phyloP scores from a whole-genome alignment of 2,888 invertebrate species.

The Chrysolina haemoptera region DNA sequence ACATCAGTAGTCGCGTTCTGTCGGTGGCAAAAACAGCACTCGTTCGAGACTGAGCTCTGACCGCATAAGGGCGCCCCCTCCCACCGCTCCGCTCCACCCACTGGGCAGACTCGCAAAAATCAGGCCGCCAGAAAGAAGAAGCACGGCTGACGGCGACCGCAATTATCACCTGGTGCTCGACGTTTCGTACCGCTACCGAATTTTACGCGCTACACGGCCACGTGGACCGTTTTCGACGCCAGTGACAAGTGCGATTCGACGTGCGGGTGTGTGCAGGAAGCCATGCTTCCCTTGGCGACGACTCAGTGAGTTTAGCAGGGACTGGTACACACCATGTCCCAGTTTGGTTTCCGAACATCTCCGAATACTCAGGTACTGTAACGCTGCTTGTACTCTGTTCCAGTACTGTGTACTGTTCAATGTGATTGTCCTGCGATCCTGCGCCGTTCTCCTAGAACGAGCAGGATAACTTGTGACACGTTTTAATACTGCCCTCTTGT shows the following conservation, averaged over 20 bases:
- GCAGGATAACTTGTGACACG: not conserved
- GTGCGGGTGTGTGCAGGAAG: constrained; percentile 60
- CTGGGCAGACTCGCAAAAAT: constrained; percentile 73
- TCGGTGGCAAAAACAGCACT: constrained; percentile 70
- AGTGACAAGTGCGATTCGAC: constrained; percentile 34
- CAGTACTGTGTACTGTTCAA: not conserved
- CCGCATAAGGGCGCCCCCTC: constrained; percentile 71
- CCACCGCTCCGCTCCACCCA: constrained; percentile 71
- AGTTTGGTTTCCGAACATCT: constrained; percentile 78
- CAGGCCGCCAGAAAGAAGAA: constrained; percentile 71
- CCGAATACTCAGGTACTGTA: constrained; percentile 76
- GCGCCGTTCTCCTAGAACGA: constrained; percentile 25
- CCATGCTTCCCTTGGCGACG: constrained; percentile 68
- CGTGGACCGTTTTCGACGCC: constrained; percentile 46
- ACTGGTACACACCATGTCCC: constrained; percentile 78
- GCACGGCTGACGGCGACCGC: constrained; percentile 74
- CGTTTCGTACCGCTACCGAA: constrained; percentile 56
- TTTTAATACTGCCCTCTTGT: constrained; percentile 34
- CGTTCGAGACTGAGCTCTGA: constrained; percentile 64
- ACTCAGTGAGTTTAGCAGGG: constrained; percentile 67
- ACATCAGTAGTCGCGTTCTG: constrained; percentile 71
- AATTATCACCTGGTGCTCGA: constrained; percentile 69
- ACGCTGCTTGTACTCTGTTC: constrained; percentile 8
- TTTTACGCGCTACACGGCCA: constrained; percentile 55
- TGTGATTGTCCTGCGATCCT: constrained; percentile 15